A percentile compares a stretch with the other conserved stretches of the same genome.
phyloP scores from a whole-genome alignment of 2,113 vertebrate species.

The Neogale vison region DNA sequence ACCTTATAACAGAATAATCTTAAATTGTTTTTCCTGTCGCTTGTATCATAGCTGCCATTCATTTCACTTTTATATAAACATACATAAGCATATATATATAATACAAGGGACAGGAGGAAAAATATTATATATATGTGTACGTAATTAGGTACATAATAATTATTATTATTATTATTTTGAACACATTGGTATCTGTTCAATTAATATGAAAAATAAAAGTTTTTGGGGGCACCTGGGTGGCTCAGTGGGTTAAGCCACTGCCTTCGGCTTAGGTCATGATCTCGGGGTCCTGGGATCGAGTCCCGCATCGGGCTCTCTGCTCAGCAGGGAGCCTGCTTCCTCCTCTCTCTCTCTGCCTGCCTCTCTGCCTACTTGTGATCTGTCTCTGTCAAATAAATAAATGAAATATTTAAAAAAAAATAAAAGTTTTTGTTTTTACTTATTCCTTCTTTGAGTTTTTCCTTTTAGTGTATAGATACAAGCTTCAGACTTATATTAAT shows the following conservation, averaged over 20 bases:
- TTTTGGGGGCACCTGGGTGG: too few relatives aligned
- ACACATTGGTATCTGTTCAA: background rate
- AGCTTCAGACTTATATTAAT: background rate
- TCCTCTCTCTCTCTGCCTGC: too few relatives aligned
- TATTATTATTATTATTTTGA: background rate
- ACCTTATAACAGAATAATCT: background rate
- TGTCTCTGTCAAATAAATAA: too few relatives aligned
- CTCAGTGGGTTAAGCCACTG: too few relatives aligned
- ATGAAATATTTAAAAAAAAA: too few relatives aligned
- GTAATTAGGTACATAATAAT: background rate
- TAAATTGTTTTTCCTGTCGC: background rate
- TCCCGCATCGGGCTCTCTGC: too few relatives aligned
- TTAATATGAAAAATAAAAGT: background rate
- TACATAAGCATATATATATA: background rate
- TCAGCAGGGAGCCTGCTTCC: too few relatives aligned
- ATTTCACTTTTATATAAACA: background rate
- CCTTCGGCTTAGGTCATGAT: too few relatives aligned
- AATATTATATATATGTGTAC: background rate
- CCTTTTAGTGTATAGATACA: background rate
- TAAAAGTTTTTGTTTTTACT: background rate
- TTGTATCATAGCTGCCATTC: background rate
- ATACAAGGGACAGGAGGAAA: background rate
- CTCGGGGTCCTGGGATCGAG: too few relatives aligned
- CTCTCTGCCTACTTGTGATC: too few relatives aligned
- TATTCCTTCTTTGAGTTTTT: background rate